Conservation (phyloP, 2,888 invertebrate species). For the Troides helena region DNA sequence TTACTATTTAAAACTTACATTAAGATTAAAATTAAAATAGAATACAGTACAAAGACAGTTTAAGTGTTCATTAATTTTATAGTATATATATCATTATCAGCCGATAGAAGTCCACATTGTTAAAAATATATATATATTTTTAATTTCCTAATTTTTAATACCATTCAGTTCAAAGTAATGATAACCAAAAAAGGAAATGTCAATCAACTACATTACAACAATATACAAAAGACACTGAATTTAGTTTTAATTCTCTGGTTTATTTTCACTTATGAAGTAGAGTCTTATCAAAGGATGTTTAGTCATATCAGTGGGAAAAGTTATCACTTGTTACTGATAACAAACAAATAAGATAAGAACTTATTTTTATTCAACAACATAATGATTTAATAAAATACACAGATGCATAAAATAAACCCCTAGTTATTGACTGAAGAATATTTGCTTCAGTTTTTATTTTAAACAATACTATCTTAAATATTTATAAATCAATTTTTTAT, state of each 20-base stretch:
- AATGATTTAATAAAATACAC: not conserved
- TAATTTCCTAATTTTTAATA: not conserved
- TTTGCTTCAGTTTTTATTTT: too few species aligned
- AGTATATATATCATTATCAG: too few species aligned
- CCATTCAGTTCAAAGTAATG: not conserved
- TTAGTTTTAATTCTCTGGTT: constrained; percentile 23
- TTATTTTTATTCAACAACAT: not conserved
- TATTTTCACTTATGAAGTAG: constrained; percentile 24
- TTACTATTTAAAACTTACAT: too few species aligned
- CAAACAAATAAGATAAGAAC: constrained; percentile 18
- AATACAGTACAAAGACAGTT: too few species aligned
- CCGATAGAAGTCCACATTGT: too few species aligned
- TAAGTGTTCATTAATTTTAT: too few species aligned
- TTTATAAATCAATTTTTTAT: too few species aligned
- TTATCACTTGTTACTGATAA: constrained; percentile 39
- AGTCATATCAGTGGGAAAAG: constrained; percentile 39
- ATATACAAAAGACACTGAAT: not conserved
- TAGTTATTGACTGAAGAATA: too few species aligned
- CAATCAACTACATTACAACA: constrained; percentile 18
- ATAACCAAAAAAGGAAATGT: constrained; percentile 10
- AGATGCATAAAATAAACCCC: not conserved
- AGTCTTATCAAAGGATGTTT: constrained; percentile 41
- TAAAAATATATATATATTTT: not conserved
- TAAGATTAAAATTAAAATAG: too few species aligned
- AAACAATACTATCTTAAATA: too few species aligned